Evolutionary conservation across 2,797 vertebrate species (phyloP), one percentile per base, ranked within the genome.

Genomic region (Enteromius viviparus): DNA sequence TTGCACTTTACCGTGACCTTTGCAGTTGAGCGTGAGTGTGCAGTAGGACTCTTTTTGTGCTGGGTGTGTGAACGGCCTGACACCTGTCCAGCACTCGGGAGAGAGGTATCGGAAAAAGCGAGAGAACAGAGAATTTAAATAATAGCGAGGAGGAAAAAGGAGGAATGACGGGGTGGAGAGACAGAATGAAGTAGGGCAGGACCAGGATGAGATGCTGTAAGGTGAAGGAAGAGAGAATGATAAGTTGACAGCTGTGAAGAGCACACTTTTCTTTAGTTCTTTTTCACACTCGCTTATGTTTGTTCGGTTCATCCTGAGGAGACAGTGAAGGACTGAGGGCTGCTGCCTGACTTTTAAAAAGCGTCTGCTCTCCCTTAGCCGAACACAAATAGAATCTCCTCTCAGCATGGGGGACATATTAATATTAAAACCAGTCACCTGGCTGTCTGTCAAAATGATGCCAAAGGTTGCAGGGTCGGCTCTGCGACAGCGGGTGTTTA

Each of bases 401-500:
- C 40, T 64, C 84, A 19, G 81, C 84, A 84, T 23, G 72, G 82
- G 85, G 79, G 79, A 40, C 45, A 21, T 84, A 89, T 89, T 88
- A 89, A 89, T 89, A 88, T 89, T 87, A 84, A 88, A 87, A 79
- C 72, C 82, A 76, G 84, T 87, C 76, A 85, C 87, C 84, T 82
- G 87, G 84, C 76, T 78, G 85, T 85, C 88, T 79, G 84, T 86
- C 84, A 87, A 79, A 89, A 74, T 81, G 42, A 81, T 85, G 53
- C 64, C 85, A 84, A 84, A 88, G 85, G 88, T 89, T 85, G 79
- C n/a, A 26, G 79, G 87, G 85, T 89, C 82, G 23, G 68, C 74
- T 60, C 76, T 77, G 42, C 71, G 85, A 86, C 87, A 84, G 88
- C 85, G 64, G 82, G 85, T 85, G 85, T 86, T 89, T 87, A 87